These are phyloP conservation scores for Junonia oenone DNA, from an alignment of 2,888 invertebrate genomes.

Conservation along the genomic window DNA sequence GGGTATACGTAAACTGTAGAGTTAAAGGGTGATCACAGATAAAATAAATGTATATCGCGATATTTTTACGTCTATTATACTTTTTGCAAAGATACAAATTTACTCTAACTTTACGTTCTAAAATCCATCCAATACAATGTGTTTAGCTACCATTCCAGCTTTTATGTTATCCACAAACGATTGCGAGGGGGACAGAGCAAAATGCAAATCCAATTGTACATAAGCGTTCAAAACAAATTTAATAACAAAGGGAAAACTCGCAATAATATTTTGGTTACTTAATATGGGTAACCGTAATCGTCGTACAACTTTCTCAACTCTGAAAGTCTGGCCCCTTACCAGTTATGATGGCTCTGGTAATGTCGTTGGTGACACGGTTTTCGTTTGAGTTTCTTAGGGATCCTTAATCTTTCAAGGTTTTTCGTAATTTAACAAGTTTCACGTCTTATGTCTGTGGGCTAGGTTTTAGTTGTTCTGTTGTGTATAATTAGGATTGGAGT, in stretches of 20 bases:
- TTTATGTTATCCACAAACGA: not conserved
- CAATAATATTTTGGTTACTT: slow-evolving; percentile 11
- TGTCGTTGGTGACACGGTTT: slow-evolving; percentile 14
- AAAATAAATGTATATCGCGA: too few species aligned
- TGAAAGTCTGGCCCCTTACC: not conserved
- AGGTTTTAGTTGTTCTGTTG: not conserved
- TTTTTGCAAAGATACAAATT: too few species aligned
- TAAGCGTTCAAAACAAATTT: not conserved
- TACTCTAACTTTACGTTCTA: too few species aligned
- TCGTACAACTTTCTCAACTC: slow-evolving; percentile 22
- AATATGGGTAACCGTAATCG: slow-evolving; percentile 20
- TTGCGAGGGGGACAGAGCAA: not conserved
- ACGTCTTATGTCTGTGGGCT: not conserved
- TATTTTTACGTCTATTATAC: too few species aligned
- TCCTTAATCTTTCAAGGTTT: slow-evolving; percentile 7
- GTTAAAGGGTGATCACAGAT: too few species aligned
- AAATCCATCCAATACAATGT: not conserved
- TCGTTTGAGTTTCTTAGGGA: slow-evolving; percentile 9
- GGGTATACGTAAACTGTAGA: too few species aligned
- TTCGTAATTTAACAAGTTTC: not conserved
- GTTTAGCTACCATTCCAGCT: not conserved
- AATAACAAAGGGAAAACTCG: not conserved
- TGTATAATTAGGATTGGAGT: not conserved
- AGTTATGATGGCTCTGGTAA: slow-evolving; percentile 18
- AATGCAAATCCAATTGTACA: not conserved